These are phyloP conservation scores for Muricea muricata DNA, from an alignment of 92 coral and sea anemone species.

Conservation along the genomic window DNA sequence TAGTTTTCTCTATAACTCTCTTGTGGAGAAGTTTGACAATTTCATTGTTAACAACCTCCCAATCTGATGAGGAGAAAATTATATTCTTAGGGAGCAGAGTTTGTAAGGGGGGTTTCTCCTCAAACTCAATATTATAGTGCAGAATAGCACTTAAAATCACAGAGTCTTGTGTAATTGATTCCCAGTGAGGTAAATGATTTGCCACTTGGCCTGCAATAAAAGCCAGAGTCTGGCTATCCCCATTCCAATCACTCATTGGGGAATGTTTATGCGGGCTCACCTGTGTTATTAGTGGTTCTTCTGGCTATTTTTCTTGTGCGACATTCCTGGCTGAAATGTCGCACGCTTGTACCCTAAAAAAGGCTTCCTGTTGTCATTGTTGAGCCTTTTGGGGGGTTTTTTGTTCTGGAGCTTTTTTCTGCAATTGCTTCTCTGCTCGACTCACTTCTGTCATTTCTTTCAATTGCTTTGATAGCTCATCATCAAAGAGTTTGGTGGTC, in stretches of 20 bases:
- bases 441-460: conserved; percentile 54
- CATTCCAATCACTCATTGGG: background rate
- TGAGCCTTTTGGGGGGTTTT: background rate
- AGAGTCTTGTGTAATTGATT: conserved; percentile 34
- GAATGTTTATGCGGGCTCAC: background rate
- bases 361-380: background rate
- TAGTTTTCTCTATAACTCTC: conserved; percentile 15
- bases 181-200: conserved; percentile 19
- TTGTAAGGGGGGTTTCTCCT: background rate
- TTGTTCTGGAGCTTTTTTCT: background rate
- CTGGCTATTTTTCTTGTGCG: background rate
- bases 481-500: conserved; percentile 56
- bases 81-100: background rate
- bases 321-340: background rate
- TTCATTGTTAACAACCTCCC: conserved; percentile 1
- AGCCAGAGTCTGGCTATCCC: background rate
- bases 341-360: background rate
- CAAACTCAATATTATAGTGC: conserved; percentile 35
- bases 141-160: background rate
- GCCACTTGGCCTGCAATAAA: background rate
- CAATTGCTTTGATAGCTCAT: conserved; percentile 41
- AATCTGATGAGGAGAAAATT: background rate
- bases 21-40: conserved; percentile 31
- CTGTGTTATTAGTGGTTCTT: background rate
- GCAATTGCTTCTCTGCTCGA: background rate